Percentiles rank a stretch among this genome's conserved stretches.
Conservation (phyloP, 2,113 vertebrate genomes). For the Garra rufa region DNA sequence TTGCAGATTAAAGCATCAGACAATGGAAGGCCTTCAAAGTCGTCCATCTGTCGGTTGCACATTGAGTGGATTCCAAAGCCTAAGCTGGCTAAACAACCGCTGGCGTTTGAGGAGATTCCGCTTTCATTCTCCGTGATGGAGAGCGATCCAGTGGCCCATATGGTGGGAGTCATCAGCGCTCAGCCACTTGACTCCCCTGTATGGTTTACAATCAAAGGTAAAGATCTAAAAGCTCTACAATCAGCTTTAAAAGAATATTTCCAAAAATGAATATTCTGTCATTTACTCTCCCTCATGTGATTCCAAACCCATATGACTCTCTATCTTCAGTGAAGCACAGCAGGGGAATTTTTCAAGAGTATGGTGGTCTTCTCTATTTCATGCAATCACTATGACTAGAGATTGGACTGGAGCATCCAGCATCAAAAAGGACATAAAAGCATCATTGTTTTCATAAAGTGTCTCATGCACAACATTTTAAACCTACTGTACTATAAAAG, state of each 20-base stretch:
- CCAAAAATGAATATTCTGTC: neutral
- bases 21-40: constrained; percentile 85
- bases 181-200: constrained; percentile 78
- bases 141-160: constrained; percentile 85
- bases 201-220: constrained; percentile 89
- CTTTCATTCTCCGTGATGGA: constrained; percentile 87
- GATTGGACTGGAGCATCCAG: neutral
- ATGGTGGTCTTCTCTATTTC: neutral
- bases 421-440: neutral
- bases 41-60: constrained; percentile 82
- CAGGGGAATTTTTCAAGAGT: neutral
- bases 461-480: neutral
- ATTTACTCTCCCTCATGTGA: neutral
- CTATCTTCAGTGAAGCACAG: neutral
- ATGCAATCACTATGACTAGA: neutral
- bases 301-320: neutral
- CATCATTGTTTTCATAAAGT: neutral
- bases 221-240: constrained; percentile 49
- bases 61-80: constrained; percentile 87
- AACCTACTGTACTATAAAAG: no score
- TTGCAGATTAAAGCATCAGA: constrained; percentile 86
- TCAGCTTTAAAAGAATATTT: neutral
- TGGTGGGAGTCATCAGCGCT: constrained; percentile 84
- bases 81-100: constrained; percentile 70
- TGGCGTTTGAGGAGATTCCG: constrained; percentile 81